A percentile compares a stretch with the other conserved stretches of the same genome.
phyloP scores from a whole-genome alignment of 1,140 invertebrate genomes.

The Parapsyche elsis region DNA sequence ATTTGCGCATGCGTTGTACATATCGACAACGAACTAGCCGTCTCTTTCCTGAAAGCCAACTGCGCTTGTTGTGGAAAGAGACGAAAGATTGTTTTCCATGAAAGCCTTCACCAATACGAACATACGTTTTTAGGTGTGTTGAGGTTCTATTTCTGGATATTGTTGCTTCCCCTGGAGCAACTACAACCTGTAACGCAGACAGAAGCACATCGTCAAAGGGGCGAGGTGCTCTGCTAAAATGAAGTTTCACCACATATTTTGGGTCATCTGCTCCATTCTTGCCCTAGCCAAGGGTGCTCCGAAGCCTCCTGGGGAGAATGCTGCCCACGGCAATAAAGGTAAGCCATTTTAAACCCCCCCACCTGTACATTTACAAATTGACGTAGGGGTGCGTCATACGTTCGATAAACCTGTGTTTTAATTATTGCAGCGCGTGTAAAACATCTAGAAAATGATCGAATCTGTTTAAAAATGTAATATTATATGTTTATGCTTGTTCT shows the following conservation, averaged over 20 bases:
- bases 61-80: not conserved
- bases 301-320: constrained; percentile 48
- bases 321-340: constrained; percentile 53
- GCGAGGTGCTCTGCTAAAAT: constrained; percentile 27
- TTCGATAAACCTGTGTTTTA: no score
- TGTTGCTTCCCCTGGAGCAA: constrained; percentile 23
- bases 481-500: no score
- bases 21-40: constrained; percentile 10
- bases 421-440: no score
- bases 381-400: no score
- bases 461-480: no score
- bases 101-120: constrained; percentile 17
- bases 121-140: not conserved
- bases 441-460: no score
- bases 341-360: not conserved
- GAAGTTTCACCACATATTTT: constrained; percentile 45
- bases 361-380: no score
- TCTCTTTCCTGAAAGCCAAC: constrained; percentile 1
- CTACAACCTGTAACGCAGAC: constrained; percentile 46
- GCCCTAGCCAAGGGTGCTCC: constrained; percentile 43
- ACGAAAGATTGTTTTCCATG: not conserved
- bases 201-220: not conserved
- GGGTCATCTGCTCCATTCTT: constrained; percentile 47
- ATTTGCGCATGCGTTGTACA: constrained; percentile 37
- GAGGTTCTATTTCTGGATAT: constrained; percentile 35